Evolutionary conservation across 2,113 vertebrate species (phyloP).

Genomic region (Tachysurus fulvidraco): DNA sequence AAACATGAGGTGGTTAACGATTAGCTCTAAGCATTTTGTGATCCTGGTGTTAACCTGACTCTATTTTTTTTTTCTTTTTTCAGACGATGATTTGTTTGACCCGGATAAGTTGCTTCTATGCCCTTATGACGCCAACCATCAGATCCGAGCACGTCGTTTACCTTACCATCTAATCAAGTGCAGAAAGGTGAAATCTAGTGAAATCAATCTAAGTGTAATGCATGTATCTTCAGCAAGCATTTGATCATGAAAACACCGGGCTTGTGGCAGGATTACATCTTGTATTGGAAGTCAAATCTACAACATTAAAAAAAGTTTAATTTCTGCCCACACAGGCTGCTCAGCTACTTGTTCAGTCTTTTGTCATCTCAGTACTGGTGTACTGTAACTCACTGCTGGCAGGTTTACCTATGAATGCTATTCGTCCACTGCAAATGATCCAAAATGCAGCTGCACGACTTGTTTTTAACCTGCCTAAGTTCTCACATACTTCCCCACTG

Average conservation of each 20-base stretch:
- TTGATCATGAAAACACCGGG: background rate
- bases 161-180: conserved; percentile 94
- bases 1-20: background rate
- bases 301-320: background rate
- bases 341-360: too few relatives aligned
- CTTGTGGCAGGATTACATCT: background rate
- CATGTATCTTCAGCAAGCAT: background rate
- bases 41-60: background rate
- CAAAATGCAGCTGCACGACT: too few relatives aligned
- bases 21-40: background rate
- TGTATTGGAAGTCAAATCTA: background rate
- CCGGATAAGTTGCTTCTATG: conserved; percentile 85
- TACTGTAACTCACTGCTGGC: too few relatives aligned
- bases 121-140: conserved; percentile 83
- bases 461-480: too few relatives aligned
- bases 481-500: too few relatives aligned
- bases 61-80: background rate
- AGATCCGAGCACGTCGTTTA: conserved; percentile 82
- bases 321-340: too few relatives aligned
- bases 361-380: too few relatives aligned
- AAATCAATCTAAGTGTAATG: too few relatives aligned
- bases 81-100: conserved; percentile 59
- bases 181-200: conserved; percentile 86
- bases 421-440: too few relatives aligned
- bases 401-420: too few relatives aligned